Base-by-base conservation (phyloP, 1,140 invertebrate species). In the Apis cerana region DNA sequence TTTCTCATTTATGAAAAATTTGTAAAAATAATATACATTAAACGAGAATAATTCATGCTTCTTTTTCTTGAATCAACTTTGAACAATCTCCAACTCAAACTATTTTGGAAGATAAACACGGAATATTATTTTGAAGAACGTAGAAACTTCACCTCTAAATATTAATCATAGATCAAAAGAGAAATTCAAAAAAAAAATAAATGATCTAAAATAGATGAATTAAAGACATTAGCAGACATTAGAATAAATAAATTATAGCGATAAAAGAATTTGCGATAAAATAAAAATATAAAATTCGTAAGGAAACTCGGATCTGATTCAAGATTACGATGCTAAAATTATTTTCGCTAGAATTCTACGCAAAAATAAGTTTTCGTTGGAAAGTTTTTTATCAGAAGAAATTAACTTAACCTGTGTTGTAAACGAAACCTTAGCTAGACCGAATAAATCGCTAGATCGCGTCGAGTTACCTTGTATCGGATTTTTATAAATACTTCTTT, bases 401-500 rank as follows among this genome's bases (percentile, higher is more conserved):
- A 74, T 59, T 19, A 64, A 80, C 67, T 80, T 80, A 80, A 52
- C n/a, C 17, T 17, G 21, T 52, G 23, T 17, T 0, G 2, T 33
- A 43, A 80, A 62, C 43, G 68, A 74, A 64, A 67, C 79, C 79
- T 65, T 65, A 48, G 52, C 0, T 48, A 52, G 11, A 65, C 71
- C 69, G 5, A 75, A 75, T 54, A 59, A 69, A 75, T 80, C 70
- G 59, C 9, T 56, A 33, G 33, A 19, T 64, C 72, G 61, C 27
- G 61, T 56, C 23, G 79, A n/a, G 61, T 67, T 65, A 67, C 61
- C 79, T 56, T 43, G 70, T 75, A 80, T 65, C 79, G 61, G 71
- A 27, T 17, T 75, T 75, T 80, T 80, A 80, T 80, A 75, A 80
- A 80, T 80, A 80, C 70, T 65, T 48, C 48, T 50, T 58, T 80